Conservation (phyloP, 2,797 vertebrate genomes). For the Neoniphon sammara region DNA sequence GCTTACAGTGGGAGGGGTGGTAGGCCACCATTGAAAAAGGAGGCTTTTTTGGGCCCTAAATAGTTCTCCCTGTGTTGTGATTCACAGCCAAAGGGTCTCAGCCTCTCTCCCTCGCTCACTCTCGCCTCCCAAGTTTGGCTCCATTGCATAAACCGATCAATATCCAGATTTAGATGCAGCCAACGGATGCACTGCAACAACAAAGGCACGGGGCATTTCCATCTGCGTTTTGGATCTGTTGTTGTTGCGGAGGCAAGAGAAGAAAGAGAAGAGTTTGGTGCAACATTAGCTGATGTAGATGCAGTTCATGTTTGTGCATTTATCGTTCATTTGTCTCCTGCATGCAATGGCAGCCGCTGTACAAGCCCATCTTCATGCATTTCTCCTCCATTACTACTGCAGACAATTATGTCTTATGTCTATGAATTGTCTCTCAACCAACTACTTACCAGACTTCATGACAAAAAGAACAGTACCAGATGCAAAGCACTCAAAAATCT, state of each 20-base stretch:
- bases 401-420: too few species aligned
- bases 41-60: slow-evolving; percentile 18
- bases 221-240: slow-evolving; percentile 3
- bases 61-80: slow-evolving; percentile 44
- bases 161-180: slow-evolving; percentile 51
- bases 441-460: too few species aligned
- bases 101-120: slow-evolving; percentile 20
- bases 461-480: too few species aligned
- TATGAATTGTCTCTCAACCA: too few species aligned
- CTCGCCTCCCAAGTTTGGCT: slow-evolving; percentile 29
- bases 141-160: slow-evolving; percentile 60
- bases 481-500: too few species aligned
- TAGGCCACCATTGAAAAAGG: slow-evolving; percentile 9
- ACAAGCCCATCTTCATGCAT: not conserved
- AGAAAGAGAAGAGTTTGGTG: not conserved
- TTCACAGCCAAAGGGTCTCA: slow-evolving; percentile 54
- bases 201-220: slow-evolving; percentile 5
- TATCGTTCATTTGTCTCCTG: too few species aligned
- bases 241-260: not conserved
- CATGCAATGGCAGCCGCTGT: not conserved
- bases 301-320: not conserved
- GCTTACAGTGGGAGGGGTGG: not conserved
- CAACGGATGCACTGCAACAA: not conserved
- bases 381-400: not conserved
- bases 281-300: too few species aligned